These are phyloP conservation scores for Halichoeres trimaculatus DNA, from an alignment of 2,113 vertebrate species.

Conservation along the genomic window DNA sequence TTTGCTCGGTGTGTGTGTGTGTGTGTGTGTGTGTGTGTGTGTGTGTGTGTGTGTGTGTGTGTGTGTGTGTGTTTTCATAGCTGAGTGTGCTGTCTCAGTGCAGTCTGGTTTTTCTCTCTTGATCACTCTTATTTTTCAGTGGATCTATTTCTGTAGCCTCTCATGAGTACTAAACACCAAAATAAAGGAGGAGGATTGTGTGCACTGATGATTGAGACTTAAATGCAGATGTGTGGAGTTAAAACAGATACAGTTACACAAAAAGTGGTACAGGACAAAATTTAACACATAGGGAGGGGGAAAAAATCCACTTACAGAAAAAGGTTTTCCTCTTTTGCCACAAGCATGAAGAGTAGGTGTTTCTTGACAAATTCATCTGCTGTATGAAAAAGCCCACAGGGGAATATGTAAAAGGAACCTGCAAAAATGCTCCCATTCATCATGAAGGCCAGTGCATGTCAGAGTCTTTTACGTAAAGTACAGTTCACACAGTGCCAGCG, in stretches of 20 bases:
- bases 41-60: not conserved
- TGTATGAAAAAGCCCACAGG: slow-evolving; percentile 12
- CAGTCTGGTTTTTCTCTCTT: slow-evolving; percentile 21
- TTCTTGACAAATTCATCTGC: slow-evolving; percentile 29
- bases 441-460: slow-evolving; percentile 5
- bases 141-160: slow-evolving; percentile 29
- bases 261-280: not conserved
- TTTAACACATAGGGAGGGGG: not conserved
- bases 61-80: slow-evolving; percentile 19
- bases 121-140: slow-evolving; percentile 28
- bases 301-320: slow-evolving; percentile 6
- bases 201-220: slow-evolving; percentile 12
- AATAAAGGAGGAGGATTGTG: not conserved
- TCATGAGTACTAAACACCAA: slow-evolving; percentile 30
- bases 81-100: slow-evolving; percentile 12
- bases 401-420: slow-evolving; percentile 11
- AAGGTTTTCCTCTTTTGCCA: not conserved
- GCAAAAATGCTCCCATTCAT: slow-evolving; percentile 35
- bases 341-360: not conserved
- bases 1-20: slow-evolving; percentile 25
- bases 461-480: slow-evolving; percentile 10
- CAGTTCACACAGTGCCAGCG: slow-evolving; percentile 3
- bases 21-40: not conserved
- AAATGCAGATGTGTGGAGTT: slow-evolving; percentile 1
- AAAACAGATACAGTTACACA: not conserved